These are phyloP conservation scores for Hetaerina titia DNA, from an alignment of 2,888 invertebrate genomes.

Conservation along the genomic window DNA sequence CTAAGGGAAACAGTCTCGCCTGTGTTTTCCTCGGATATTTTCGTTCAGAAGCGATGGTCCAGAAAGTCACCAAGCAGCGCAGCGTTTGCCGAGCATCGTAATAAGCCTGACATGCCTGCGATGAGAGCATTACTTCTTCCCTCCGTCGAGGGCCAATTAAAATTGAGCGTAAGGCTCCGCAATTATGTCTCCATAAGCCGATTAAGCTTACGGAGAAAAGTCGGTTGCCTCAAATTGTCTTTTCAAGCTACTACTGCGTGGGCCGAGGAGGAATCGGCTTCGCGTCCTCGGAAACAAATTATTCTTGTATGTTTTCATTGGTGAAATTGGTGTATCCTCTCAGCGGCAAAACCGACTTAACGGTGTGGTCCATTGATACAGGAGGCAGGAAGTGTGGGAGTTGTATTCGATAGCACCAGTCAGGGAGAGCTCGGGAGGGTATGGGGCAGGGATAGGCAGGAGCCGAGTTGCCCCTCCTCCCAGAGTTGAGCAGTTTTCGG, in stretches of 20 bases:
- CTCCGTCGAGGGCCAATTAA: conserved; percentile 69
- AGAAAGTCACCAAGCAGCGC: background rate
- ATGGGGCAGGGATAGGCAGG: no score
- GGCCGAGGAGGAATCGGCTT: background rate
- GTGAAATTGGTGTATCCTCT: no score
- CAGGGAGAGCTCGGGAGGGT: no score
- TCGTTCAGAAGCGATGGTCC: background rate
- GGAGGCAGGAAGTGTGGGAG: no score
- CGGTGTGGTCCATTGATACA: no score
- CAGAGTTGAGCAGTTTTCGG: no score
- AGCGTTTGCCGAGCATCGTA: background rate
- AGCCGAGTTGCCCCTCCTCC: no score
- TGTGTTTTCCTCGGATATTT: background rate
- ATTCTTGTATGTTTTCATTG: no score
- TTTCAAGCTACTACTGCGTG: background rate
- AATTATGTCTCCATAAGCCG: background rate
- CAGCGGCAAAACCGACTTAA: no score
- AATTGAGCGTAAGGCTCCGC: background rate
- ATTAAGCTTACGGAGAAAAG: background rate
- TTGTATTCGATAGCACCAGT: no score
- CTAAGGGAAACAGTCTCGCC: background rate
- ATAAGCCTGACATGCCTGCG: background rate
- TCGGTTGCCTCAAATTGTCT: background rate
- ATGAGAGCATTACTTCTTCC: conserved; percentile 35
- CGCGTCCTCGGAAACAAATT: background rate